phyloP scores from a whole-genome alignment of 2,888 invertebrate genomes.

The Eristalinus aeneus region DNA sequence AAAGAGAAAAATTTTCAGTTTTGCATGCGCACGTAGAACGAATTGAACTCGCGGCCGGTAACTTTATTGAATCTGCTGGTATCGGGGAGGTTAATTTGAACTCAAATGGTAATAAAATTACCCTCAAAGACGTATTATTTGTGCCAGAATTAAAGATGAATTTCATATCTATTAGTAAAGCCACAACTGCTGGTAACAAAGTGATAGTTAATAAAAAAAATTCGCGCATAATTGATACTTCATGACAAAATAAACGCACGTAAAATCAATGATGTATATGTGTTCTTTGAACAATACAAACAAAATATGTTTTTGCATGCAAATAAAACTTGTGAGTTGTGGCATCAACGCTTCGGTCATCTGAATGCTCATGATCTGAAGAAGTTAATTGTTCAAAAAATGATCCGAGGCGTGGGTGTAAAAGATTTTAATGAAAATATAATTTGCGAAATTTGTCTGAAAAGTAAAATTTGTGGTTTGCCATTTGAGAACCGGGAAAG shows the following conservation, averaged over 20 bases:
- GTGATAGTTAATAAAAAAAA: not conserved
- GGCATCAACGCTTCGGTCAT: slow-evolving; percentile 40
- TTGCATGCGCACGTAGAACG: slow-evolving; percentile 18
- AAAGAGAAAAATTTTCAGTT: not conserved
- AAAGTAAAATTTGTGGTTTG: slow-evolving; percentile 32
- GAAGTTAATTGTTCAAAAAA: slow-evolving; percentile 24
- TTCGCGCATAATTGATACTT: too few relatives aligned
- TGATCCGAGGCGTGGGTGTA: slow-evolving; percentile 27
- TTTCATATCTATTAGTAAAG: slow-evolving; percentile 41
- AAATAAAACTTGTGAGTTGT: not conserved
- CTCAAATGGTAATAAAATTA: not conserved
- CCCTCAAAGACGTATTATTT: slow-evolving; percentile 22
- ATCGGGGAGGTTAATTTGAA: slow-evolving; percentile 17
- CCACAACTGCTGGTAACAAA: not conserved
- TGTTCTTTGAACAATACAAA: too few relatives aligned
- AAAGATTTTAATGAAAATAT: slow-evolving; percentile 3
- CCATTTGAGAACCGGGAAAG: slow-evolving; percentile 39
- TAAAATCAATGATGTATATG: too few relatives aligned
- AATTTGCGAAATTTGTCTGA: slow-evolving; percentile 53
- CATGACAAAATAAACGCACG: too few relatives aligned
- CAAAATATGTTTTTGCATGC: too few relatives aligned
- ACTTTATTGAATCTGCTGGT: slow-evolving; percentile 37
- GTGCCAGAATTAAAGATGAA: not conserved
- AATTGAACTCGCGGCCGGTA: slow-evolving; percentile 34
- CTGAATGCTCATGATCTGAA: slow-evolving; percentile 19